Base-by-base conservation (phyloP, 2,113 vertebrate species). In the Alligator mississippiensis region DNA sequence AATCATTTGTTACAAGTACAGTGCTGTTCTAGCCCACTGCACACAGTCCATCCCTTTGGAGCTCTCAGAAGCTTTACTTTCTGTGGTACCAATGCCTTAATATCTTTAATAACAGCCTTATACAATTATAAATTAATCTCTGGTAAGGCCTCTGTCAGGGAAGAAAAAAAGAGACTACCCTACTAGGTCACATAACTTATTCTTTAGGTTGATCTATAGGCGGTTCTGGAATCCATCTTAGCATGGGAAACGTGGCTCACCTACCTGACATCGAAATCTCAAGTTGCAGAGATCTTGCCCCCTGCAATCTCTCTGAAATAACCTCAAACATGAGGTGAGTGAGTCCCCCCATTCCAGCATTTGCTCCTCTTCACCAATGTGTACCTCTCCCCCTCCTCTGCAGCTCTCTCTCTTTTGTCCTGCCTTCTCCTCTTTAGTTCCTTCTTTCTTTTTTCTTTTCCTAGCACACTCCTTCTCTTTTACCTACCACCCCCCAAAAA, bases 251-350 rank as follows among this genome's bases (percentile, higher is more conserved):
- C 2, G 24, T 74, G 70, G 11, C 12, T 74, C 12, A 74, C 24
- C 30, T 74, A 12, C 70, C 70, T 74, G 11, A 4, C 70, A 74
- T 18, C 13, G 34, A 72, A 74, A 74, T 74, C 68, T 64, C 15
- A 34, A 34, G 34, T 0, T 76, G 59, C 57, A 87, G 34, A 0
- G 0, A 62, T 88, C 34, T 82, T 28, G 27, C 62, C 34, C 28
- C 62, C 54, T 47, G 25, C 59, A 86, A 85, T 55, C 5, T 6
- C 77, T 0, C 24, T 47, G 19, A 84, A 91, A 70, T 9, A 15
- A 5, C 24, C 3, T 87, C 18, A 66, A 7, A 38, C 21, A 74
- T 38, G 21, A 74, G 21, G 24, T 47, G 70, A 74, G 34, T 8
- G 15, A 21, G 21, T 34, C 21, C 30, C 12, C 19, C 21, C 70